A percentile compares a stretch with the other conserved stretches of the same genome.
Conservation (phyloP, 1,140 invertebrate species). For the Cydia fagiglandana region DNA sequence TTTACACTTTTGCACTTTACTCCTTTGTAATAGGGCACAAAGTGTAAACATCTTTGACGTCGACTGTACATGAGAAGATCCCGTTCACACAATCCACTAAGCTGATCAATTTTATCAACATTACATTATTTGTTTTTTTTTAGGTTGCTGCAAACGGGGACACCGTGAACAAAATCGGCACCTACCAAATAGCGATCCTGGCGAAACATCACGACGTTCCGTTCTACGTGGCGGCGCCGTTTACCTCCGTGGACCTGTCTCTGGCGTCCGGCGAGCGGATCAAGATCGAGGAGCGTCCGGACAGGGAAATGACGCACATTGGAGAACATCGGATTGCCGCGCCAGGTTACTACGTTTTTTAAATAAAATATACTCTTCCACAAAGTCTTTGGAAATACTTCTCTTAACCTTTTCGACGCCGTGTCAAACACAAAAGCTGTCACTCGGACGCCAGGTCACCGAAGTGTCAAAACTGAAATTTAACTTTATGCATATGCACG, state of each 20-base stretch:
- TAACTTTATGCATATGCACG: too few species aligned
- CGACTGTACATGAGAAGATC: constrained; percentile 95
- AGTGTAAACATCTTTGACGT: too few species aligned
- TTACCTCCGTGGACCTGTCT: constrained; percentile 93
- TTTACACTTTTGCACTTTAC: too few species aligned
- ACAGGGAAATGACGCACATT: constrained; percentile 93
- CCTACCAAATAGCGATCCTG: constrained; percentile 96
- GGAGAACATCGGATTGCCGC: constrained; percentile 92
- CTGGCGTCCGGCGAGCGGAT: constrained; percentile 91
- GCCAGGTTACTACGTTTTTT: constrained; percentile 78
- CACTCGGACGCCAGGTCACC: too few species aligned
- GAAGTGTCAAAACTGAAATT: too few species aligned
- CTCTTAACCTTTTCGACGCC: too few species aligned
- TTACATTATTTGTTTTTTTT: neutral
- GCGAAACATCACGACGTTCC: constrained; percentile 95
- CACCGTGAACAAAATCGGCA: constrained; percentile 99
- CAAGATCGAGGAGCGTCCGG: constrained; percentile 95
- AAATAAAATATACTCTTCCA: too few species aligned
- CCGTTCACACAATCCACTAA: constrained; percentile 85
- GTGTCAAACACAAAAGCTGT: too few species aligned
- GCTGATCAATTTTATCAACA: too few species aligned
- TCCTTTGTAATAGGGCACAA: too few species aligned
- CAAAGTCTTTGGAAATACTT: too few species aligned
- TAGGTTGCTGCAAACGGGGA: constrained; percentile 96
- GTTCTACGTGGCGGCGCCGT: constrained; percentile 97